These are phyloP conservation scores for Penaeus vannamei DNA, from an alignment of 1,140 invertebrate genomes.

Conservation along the genomic window DNA sequence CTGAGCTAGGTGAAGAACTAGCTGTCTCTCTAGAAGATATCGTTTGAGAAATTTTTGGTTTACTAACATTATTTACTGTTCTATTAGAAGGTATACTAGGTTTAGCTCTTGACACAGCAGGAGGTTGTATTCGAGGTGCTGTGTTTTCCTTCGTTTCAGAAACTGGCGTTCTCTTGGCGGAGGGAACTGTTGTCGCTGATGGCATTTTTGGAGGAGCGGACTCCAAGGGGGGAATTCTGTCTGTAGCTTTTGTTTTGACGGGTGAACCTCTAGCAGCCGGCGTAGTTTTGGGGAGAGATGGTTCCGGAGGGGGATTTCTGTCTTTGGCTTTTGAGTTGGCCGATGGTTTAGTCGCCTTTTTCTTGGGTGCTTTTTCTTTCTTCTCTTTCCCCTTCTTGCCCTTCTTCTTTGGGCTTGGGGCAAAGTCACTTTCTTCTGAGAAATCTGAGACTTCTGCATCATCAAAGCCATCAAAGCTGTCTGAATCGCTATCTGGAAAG, in stretches of 20 bases:
- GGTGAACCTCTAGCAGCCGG: not conserved
- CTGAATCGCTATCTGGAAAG: constrained; percentile 39
- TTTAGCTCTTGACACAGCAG: too few species aligned
- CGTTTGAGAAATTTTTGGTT: not conserved
- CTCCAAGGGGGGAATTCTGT: too few species aligned
- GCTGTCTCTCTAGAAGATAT: not conserved
- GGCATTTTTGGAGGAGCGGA: too few species aligned
- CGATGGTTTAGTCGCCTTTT: not conserved
- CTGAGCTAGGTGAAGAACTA: not conserved
- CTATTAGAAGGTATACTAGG: too few species aligned
- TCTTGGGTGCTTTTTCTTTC: constrained; percentile 19
- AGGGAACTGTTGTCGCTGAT: too few species aligned
- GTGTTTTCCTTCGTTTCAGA: constrained; percentile 4
- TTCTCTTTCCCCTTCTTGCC: constrained; percentile 28
- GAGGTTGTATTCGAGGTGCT: not conserved
- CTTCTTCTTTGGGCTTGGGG: constrained; percentile 40
- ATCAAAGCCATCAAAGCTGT: constrained; percentile 39
- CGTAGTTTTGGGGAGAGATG: not conserved
- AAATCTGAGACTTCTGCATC: not conserved
- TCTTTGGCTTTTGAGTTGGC: not conserved
- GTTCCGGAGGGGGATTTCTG: not conserved
- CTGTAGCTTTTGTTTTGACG: not conserved
- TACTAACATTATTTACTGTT: too few species aligned
- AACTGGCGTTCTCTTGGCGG: not conserved
- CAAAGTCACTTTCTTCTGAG: constrained; percentile 48